Percentiles rank a stretch among this genome's conserved stretches.
Evolutionary conservation across 2,113 vertebrate species (phyloP).

Genomic region (Vulpes lagopus): DNA sequence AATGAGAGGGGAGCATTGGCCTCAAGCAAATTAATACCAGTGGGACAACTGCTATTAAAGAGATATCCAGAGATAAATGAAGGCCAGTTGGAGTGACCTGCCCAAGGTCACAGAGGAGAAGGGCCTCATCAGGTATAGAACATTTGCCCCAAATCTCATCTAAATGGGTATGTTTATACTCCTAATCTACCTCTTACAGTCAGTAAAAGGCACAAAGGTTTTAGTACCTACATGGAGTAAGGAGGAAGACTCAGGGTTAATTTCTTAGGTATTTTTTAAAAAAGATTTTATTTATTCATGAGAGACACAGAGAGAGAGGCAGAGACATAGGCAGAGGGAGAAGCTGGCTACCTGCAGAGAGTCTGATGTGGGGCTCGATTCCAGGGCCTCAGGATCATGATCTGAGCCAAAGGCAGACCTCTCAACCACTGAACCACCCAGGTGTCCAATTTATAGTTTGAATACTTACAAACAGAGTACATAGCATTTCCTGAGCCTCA

Average conservation of each 20-base stretch:
- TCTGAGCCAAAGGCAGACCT: too few species aligned
- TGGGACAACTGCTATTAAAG: neutral
- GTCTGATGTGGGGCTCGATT: too few species aligned
- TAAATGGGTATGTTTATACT: neutral
- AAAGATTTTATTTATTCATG: too few species aligned
- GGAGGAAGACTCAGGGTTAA: neutral
- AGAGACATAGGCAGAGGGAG: too few species aligned
- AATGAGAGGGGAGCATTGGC: neutral
- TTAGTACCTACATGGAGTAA: neutral
- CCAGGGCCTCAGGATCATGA: too few species aligned
- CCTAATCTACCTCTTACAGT: fast-evolving
- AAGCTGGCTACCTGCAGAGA: too few species aligned
- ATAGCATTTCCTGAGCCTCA: neutral
- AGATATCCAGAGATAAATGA: neutral
- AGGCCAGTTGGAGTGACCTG: neutral
- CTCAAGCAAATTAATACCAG: neutral
- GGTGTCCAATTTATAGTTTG: neutral
- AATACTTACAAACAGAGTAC: neutral
- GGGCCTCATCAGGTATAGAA: neutral
- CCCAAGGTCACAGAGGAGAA: neutral
- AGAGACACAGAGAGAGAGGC: too few species aligned
- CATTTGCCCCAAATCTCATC: fast-evolving
- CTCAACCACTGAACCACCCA: too few species aligned
- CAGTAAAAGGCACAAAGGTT: neutral
- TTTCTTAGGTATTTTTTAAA: neutral